Conservation (phyloP, 1,140 invertebrate species). For the Drosophila yakuba region DNA sequence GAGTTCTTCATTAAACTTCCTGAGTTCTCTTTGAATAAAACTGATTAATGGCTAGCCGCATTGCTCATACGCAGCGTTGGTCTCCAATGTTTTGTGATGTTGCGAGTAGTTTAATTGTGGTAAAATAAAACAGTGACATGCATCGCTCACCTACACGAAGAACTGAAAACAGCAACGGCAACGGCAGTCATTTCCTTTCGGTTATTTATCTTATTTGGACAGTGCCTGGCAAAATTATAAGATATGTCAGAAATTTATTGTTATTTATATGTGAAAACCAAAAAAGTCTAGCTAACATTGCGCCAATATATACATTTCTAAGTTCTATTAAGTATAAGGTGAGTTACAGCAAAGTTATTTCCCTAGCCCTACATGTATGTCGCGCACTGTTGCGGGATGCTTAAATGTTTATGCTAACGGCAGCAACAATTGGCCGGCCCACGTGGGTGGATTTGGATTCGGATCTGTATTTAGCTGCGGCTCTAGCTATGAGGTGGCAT, state of each 20-base stretch:
- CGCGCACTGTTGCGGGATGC: slow-evolving; percentile 24
- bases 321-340: too few species aligned
- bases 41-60: slow-evolving; percentile 17
- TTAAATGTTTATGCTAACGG: slow-evolving; percentile 65
- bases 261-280: too few species aligned
- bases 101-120: slow-evolving; percentile 19
- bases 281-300: too few species aligned
- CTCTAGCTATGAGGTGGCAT: slow-evolving; percentile 41
- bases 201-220: slow-evolving; percentile 6
- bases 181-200: slow-evolving; percentile 8
- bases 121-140: slow-evolving; percentile 52
- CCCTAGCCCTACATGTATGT: neutral
- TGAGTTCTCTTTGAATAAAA: neutral
- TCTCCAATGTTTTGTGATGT: neutral
- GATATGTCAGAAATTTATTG: neutral
- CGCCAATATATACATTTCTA: too few species aligned
- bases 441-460: slow-evolving; percentile 62
- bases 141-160: slow-evolving; percentile 31
- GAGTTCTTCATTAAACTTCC: neutral
- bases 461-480: slow-evolving; percentile 32
- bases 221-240: neutral
- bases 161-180: slow-evolving; percentile 1
- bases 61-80: slow-evolving; percentile 24
- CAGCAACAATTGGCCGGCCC: slow-evolving; percentile 51
- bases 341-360: neutral